Percentiles rank a stretch among this genome's conserved stretches.
phyloP scores from a whole-genome alignment of 2,113 vertebrate genomes.

The Bagarius yarrelli region DNA sequence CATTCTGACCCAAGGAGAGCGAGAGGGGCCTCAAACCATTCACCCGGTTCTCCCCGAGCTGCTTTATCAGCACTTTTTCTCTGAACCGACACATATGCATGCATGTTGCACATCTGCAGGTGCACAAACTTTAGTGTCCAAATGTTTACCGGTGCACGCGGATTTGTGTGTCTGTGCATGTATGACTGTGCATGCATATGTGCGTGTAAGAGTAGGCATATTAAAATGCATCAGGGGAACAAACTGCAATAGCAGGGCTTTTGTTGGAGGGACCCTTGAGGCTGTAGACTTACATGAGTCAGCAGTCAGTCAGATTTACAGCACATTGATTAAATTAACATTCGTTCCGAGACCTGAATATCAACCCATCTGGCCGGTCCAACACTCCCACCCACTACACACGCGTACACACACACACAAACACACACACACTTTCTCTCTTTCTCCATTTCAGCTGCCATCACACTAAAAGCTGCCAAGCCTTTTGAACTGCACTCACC shows the following conservation, averaged over 20 bases:
- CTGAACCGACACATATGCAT: constrained; percentile 40
- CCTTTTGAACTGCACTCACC: neutral
- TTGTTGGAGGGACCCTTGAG: constrained; percentile 66
- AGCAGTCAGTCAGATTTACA: constrained; percentile 85
- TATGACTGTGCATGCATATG: neutral
- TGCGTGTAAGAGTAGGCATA: constrained; percentile 25
- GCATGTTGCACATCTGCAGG: constrained; percentile 44
- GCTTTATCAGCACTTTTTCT: constrained; percentile 50
- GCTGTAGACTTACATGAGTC: constrained; percentile 81
- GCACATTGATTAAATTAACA: constrained; percentile 93
- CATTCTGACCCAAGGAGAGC: constrained; percentile 42
- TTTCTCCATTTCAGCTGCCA: constrained; percentile 38
- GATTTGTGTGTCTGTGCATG: constrained; percentile 9
- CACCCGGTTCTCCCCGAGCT: constrained; percentile 37
- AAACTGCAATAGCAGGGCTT: constrained; percentile 70
- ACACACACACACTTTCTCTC: constrained; percentile 53
- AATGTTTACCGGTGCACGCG: constrained; percentile 4
- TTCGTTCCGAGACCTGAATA: constrained; percentile 80
- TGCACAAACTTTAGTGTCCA: constrained; percentile 36
- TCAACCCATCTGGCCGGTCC: constrained; percentile 50
- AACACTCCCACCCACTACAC: constrained; percentile 30
- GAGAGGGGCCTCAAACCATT: constrained; percentile 34
- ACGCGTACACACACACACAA: constrained; percentile 44
- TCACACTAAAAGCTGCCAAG: constrained; percentile 9
- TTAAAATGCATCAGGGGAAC: constrained; percentile 51